phyloP scores from a whole-genome alignment of 30 jellyfish, hydroid and myxozoan species.

The Cassiopea andromeda region DNA sequence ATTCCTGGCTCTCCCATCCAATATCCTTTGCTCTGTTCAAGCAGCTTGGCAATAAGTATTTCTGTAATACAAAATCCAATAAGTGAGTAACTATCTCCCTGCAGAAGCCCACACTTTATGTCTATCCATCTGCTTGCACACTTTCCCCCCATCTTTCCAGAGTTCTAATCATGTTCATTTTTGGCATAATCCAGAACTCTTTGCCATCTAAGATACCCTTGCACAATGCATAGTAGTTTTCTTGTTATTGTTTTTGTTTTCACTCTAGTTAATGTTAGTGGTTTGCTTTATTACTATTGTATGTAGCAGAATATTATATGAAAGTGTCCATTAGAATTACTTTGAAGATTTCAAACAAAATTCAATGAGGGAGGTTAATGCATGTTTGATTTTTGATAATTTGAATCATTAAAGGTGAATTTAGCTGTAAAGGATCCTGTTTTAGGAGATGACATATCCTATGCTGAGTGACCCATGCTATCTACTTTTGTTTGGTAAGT shows the following conservation, averaged over 20 bases:
- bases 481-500: slow-evolving; percentile 65
- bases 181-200: no score
- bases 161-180: not conserved
- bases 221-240: no score
- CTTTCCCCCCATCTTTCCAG: not conserved
- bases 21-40: not conserved
- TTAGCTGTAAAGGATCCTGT: not conserved
- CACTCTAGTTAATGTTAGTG: no score
- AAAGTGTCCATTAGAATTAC: no score
- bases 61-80: slow-evolving; percentile 41
- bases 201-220: no score
- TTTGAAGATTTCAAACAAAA: no score
- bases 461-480: slow-evolving; percentile 76
- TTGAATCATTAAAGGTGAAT: no score
- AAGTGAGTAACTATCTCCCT: slow-evolving; percentile 53
- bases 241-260: no score
- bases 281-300: no score
- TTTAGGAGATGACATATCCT: slow-evolving; percentile 57
- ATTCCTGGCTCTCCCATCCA: not conserved
- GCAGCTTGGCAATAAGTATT: not conserved
- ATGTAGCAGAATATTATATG: no score
- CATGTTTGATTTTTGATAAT: no score
- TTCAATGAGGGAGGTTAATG: no score
- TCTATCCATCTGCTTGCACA: slow-evolving; percentile 40
- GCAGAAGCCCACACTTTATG: slow-evolving; percentile 32